phyloP scores from a whole-genome alignment of 2,113 vertebrate genomes.

The Haemorhous mexicanus region DNA sequence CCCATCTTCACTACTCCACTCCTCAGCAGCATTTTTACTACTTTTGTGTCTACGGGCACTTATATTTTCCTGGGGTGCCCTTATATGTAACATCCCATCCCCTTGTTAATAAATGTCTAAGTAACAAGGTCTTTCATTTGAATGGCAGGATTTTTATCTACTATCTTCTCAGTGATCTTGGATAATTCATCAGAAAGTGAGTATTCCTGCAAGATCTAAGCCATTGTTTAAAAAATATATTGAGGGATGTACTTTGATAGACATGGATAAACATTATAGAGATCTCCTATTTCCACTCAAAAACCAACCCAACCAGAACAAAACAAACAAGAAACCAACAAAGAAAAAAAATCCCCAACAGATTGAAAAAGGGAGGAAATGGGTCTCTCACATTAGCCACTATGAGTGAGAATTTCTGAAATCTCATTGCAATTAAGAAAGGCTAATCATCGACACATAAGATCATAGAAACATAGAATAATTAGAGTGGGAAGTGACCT shows the following conservation, averaged over 20 bases:
- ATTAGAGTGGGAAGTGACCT: not conserved
- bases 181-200: not conserved
- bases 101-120: not conserved
- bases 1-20: not conserved
- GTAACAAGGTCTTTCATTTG: not conserved
- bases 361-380: fast-evolving
- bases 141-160: not conserved
- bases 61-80: not conserved
- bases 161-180: not conserved
- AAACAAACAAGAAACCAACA: not conserved
- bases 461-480: not conserved
- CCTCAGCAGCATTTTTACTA: not conserved
- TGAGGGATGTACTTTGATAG: not conserved
- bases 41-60: not conserved
- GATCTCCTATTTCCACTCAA: not conserved
- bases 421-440: not conserved
- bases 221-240: not conserved
- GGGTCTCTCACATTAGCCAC: not conserved
- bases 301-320: not conserved
- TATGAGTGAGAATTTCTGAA: not conserved
- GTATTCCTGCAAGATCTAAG: not conserved
- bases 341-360: not conserved
- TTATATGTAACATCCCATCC: not conserved
- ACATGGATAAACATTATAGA: no score
- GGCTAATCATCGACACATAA: not conserved